These are phyloP conservation scores for Passer domesticus DNA, from an alignment of 2,113 vertebrate genomes.

Conservation along the genomic window DNA sequence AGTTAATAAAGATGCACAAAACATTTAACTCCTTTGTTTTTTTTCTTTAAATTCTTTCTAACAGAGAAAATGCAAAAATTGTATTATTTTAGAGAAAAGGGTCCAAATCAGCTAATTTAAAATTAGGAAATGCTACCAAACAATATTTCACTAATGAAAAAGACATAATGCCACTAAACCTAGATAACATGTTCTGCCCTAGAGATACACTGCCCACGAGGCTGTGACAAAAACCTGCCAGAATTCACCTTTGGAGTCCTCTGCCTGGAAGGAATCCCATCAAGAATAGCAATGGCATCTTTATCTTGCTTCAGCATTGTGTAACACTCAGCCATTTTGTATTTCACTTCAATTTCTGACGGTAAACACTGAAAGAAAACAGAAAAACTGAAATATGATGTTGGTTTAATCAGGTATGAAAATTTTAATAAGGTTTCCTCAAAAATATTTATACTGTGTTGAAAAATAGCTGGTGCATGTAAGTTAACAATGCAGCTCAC, in stretches of 20 bases:
- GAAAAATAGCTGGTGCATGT: neutral
- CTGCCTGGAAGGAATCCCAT: constrained; percentile 95
- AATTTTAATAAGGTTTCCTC: neutral
- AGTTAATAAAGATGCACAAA: neutral
- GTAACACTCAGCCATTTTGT: constrained; percentile 98
- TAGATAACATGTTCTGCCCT: accelerated
- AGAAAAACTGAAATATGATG: neutral
- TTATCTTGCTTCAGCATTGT: constrained; percentile 97
- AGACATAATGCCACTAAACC: neutral
- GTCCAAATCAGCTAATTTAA: neutral
- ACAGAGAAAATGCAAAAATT: neutral
- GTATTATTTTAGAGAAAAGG: neutral
- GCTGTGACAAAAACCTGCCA: neutral
- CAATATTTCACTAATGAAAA: neutral
- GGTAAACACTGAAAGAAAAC: constrained; percentile 84
- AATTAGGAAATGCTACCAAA: neutral
- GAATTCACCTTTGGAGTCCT: constrained; percentile 91
- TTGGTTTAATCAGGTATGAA: neutral
- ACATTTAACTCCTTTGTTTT: neutral
- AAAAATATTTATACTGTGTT: neutral
- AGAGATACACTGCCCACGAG: neutral
- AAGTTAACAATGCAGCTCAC: neutral
- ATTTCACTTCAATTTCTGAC: constrained; percentile 98
- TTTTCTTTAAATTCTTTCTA: neutral
- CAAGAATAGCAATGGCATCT: constrained; percentile 95